Evolutionary conservation across 2,113 vertebrate genomes (phyloP), one percentile per base, ranked within the genome.

Genomic region (Xyrauchen texanus): DNA sequence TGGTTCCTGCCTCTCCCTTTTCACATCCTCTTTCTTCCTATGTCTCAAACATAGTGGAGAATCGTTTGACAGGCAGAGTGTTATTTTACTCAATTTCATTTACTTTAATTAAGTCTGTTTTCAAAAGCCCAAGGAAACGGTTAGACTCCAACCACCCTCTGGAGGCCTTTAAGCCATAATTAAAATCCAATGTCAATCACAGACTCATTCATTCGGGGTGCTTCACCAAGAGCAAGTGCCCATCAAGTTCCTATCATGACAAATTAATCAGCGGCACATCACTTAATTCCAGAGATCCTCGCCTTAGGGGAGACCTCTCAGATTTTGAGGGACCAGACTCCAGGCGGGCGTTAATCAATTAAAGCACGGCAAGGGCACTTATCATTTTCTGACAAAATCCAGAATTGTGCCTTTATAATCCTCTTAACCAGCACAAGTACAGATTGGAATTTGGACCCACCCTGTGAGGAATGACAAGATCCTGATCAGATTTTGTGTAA

Each of bases 151-250:
- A 46, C 67, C 70, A 55, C 53, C 72, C 80, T 77, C 42, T 47
- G 11, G 68, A 82, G 80, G 69, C 61, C 83, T 71, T 9, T 6
- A 68, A 82, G 77, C 63, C 16, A 44, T 82, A 84, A 84, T 82
- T 84, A 82, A 84, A 84, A 70, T 76, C 47, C 44, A 73, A 46
- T 77, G 83, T 82, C 83, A 79, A 79, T 84, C 80, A 68, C 66
- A 58, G 16, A 72, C 60, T 52, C 76, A 46, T 78, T 82, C 76
- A 82, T 79, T 79, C 61, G 55, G 66, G 21, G 71, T 72, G 61
- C 68, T 65, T 69, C 71, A 64, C 64, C 45, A 60, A 60, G 42
- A 74, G 21, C 69, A 5, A 64, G 61, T 71, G 61, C 66, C 75
- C 61, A 72, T 81, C 79, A 83, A 67, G 79, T 51, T 53, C 63